phyloP scores from a whole-genome alignment of 2,797 vertebrate species.

The Microchirus variegatus region DNA sequence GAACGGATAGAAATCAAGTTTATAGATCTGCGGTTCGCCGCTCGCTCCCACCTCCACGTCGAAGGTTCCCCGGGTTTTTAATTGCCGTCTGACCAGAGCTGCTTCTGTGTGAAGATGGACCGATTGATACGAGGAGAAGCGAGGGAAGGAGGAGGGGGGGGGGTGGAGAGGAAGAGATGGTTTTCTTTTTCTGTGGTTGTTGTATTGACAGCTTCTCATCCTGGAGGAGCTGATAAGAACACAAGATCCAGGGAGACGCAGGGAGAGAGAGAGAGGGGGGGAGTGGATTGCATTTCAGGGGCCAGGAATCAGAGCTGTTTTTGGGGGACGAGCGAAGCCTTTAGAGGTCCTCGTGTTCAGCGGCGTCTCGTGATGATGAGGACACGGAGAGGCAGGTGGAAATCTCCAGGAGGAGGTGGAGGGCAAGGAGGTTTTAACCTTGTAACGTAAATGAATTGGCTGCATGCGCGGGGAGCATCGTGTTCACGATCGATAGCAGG shows the following conservation, averaged over 20 bases:
- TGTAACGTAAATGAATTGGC: slow-evolving; percentile 56
- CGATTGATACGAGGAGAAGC: slow-evolving; percentile 51
- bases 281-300: slow-evolving; percentile 75
- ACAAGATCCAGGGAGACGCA: slow-evolving; percentile 54
- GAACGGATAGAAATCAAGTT: slow-evolving; percentile 76
- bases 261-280: slow-evolving; percentile 49
- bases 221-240: slow-evolving; percentile 77
- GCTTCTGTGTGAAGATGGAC: slow-evolving; percentile 67
- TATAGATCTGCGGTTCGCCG: slow-evolving; percentile 79
- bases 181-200: slow-evolving; percentile 76
- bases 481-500: slow-evolving; percentile 66
- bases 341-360: slow-evolving; percentile 22
- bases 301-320: slow-evolving; percentile 52
- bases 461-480: slow-evolving; percentile 41
- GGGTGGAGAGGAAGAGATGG: slow-evolving; percentile 13
- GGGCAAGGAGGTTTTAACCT: slow-evolving; percentile 53
- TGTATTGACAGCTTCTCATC: slow-evolving; percentile 78
- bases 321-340: slow-evolving; percentile 22
- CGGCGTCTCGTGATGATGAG: slow-evolving; percentile 31
- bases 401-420: slow-evolving; percentile 6
- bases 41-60: slow-evolving; percentile 35
- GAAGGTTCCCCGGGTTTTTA: slow-evolving; percentile 60
- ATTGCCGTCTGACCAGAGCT: slow-evolving; percentile 70
- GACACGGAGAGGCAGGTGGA: slow-evolving; percentile 56
- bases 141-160: slow-evolving; percentile 17